phyloP scores from a whole-genome alignment of 2,113 vertebrate genomes.

The Brachyistius frenatus region DNA sequence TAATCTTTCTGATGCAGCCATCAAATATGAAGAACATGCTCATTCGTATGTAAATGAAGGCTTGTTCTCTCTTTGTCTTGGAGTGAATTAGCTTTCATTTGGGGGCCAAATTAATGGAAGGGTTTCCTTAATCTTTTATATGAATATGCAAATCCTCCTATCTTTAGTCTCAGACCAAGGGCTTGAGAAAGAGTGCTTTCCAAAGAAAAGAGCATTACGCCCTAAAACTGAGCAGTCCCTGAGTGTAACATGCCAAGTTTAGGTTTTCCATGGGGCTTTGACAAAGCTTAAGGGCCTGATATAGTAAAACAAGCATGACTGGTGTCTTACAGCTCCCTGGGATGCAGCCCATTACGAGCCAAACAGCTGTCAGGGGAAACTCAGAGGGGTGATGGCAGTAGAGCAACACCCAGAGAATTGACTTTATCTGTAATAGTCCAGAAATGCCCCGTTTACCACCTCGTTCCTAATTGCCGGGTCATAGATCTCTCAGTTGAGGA shows the following conservation, averaged over 20 bases:
- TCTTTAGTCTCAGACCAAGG: slow-evolving; percentile 71
- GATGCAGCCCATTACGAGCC: slow-evolving; percentile 54
- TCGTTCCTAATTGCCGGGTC: slow-evolving; percentile 48
- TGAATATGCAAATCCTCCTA: slow-evolving; percentile 79
- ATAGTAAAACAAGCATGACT: slow-evolving; percentile 62
- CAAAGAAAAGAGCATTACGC: slow-evolving; percentile 61
- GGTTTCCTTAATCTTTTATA: slow-evolving; percentile 72
- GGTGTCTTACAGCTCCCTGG: slow-evolving; percentile 51
- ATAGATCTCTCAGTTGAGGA: slow-evolving; percentile 26
- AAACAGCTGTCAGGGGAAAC: slow-evolving; percentile 71
- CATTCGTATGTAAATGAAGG: slow-evolving; percentile 80
- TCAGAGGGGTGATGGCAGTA: slow-evolving; percentile 46
- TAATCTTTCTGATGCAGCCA: slow-evolving; percentile 74
- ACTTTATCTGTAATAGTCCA: slow-evolving; percentile 44
- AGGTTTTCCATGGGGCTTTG: slow-evolving; percentile 62
- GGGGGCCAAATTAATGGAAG: slow-evolving; percentile 73
- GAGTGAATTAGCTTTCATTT: slow-evolving; percentile 79
- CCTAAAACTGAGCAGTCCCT: slow-evolving; percentile 59
- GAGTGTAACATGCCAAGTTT: slow-evolving; percentile 60
- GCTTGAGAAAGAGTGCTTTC: slow-evolving; percentile 50
- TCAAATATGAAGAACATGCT: slow-evolving; percentile 58
- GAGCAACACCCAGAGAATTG: slow-evolving; percentile 37
- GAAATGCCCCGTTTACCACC: slow-evolving; percentile 54
- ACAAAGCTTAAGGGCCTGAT: slow-evolving; percentile 64
- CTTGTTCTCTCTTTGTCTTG: slow-evolving; percentile 71